These are phyloP conservation scores for Pelodiscus sinensis DNA, from an alignment of 2,113 vertebrate genomes.

Conservation along the genomic window DNA sequence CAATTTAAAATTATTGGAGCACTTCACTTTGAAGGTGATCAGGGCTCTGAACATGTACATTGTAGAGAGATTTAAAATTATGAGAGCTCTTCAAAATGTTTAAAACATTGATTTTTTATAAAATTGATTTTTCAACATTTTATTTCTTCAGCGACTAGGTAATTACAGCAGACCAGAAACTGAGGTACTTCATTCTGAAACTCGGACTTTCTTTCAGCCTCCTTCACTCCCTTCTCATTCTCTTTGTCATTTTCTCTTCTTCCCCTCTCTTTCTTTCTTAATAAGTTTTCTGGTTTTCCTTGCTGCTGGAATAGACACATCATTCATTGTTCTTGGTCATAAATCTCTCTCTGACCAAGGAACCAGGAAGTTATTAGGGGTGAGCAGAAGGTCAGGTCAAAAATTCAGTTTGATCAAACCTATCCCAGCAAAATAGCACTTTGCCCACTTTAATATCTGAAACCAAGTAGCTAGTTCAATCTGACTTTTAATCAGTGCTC, in stretches of 20 bases:
- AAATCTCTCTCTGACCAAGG: slow-evolving; percentile 77
- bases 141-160: slow-evolving; percentile 75
- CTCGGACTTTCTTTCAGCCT: slow-evolving; percentile 18
- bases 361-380: slow-evolving; percentile 80
- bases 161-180: slow-evolving; percentile 69
- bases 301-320: slow-evolving; percentile 74
- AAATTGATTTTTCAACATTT: slow-evolving; percentile 78
- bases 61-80: slow-evolving; percentile 74
- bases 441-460: slow-evolving; percentile 15
- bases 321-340: slow-evolving; percentile 78
- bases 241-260: neutral
- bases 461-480: neutral
- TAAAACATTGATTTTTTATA: slow-evolving; percentile 82
- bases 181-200: slow-evolving; percentile 56
- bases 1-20: slow-evolving; percentile 71
- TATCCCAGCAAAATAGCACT: slow-evolving; percentile 45
- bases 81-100: slow-evolving; percentile 76
- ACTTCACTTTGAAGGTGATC: slow-evolving; percentile 73
- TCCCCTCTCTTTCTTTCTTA: neutral
- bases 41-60: slow-evolving; percentile 45
- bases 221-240: slow-evolving; percentile 3
- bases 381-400: slow-evolving; percentile 79
- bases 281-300: slow-evolving; percentile 73
- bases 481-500: neutral
- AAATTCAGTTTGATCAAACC: slow-evolving; percentile 75